These are phyloP conservation scores for Eristalis arbustorum DNA, from an alignment of 2,888 invertebrate species.

Conservation along the genomic window DNA sequence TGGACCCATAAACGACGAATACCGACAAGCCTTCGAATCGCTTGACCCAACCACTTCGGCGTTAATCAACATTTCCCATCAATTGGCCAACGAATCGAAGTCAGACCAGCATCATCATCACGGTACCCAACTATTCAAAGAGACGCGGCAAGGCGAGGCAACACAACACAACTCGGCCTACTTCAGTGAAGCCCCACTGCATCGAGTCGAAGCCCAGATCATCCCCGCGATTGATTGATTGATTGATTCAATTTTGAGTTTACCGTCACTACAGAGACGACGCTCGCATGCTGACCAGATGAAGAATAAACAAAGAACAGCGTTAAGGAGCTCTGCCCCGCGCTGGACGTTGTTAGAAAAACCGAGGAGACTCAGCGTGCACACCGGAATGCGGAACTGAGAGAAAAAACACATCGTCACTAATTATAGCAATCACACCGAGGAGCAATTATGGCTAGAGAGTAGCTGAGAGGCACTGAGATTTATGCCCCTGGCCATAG, in stretches of 20 bases:
- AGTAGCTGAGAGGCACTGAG: background rate
- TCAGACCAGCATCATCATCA: background rate
- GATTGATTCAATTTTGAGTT: background rate
- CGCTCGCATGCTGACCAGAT: background rate
- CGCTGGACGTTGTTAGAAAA: background rate
- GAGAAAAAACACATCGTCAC: background rate
- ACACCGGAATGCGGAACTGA: background rate
- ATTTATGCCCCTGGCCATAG: background rate
- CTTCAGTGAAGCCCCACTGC: background rate
- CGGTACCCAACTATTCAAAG: background rate
- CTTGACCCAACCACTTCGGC: slow-evolving; percentile 32
- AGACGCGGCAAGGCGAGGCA: too few relatives aligned
- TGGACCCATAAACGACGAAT: slow-evolving; percentile 4
- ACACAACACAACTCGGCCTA: too few relatives aligned
- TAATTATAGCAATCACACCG: background rate
- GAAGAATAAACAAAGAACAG: background rate
- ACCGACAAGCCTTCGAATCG: slow-evolving; percentile 22
- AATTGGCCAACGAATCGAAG: slow-evolving; percentile 43
- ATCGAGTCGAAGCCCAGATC: background rate
- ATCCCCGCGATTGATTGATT: background rate
- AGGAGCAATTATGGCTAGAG: background rate
- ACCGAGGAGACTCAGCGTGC: background rate
- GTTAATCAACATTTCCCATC: slow-evolving; percentile 54
- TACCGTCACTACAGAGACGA: background rate
- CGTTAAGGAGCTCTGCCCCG: background rate